phyloP scores from a whole-genome alignment of 2,888 invertebrate genomes.

The Aelia acuminata region DNA sequence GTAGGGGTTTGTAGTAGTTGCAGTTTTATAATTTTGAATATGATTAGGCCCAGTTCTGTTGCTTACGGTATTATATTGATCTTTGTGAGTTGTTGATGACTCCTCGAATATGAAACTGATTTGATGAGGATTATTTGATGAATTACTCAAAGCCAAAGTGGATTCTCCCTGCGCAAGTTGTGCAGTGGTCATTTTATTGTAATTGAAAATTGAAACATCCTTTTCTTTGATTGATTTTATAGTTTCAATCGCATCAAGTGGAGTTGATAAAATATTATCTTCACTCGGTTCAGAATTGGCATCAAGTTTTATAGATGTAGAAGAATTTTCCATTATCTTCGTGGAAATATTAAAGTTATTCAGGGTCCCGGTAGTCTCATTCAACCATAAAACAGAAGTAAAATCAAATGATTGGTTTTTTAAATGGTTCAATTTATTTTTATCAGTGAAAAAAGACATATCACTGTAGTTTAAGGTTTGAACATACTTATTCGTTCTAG shows the following conservation, averaged over 20 bases:
- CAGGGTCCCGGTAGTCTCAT: background rate
- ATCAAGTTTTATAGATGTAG: background rate
- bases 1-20: background rate
- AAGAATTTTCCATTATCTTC: background rate
- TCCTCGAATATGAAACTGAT: background rate
- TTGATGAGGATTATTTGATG: background rate
- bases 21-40: background rate
- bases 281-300: background rate
- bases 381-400: background rate
- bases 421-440: background rate
- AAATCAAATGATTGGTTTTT: background rate
- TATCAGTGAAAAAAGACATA: background rate
- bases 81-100: background rate
- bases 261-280: background rate
- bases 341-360: background rate
- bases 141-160: background rate
- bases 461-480: background rate
- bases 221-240: background rate
- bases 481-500: background rate
- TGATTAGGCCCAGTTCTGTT: background rate
- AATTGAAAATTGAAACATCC: background rate
- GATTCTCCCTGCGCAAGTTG: background rate
- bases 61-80: background rate
- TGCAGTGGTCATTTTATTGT: background rate
- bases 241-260: background rate